Conservation (phyloP, 1,140 invertebrate species). For the Stegodyphus mimosarum region DNA sequence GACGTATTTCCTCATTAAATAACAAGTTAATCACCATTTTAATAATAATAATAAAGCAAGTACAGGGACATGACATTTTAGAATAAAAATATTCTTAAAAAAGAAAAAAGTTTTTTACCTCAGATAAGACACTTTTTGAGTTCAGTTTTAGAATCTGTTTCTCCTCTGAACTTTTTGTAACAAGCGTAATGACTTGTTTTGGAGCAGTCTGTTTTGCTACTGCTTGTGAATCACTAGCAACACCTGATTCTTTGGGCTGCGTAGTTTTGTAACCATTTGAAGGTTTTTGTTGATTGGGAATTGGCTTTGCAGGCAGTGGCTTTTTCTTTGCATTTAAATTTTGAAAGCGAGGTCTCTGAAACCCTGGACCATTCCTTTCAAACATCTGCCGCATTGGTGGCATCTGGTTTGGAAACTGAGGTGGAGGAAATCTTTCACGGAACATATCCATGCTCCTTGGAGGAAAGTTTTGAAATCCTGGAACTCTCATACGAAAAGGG, state of each 20-base stretch:
- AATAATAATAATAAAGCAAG: no score
- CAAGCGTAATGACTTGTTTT: no score
- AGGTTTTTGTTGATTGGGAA: neutral
- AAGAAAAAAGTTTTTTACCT: no score
- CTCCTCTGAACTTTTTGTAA: no score
- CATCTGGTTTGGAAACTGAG: constrained; percentile 2
- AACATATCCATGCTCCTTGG: constrained; percentile 31
- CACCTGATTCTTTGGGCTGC: neutral
- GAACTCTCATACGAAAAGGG: constrained; percentile 26
- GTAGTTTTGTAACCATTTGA: neutral
- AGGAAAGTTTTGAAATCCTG: constrained; percentile 24
- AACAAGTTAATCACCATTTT: no score
- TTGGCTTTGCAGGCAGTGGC: neutral
- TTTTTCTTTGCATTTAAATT: neutral
- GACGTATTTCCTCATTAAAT: no score
- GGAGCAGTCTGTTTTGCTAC: neutral
- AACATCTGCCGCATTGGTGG: neutral
- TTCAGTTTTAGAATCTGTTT: no score
- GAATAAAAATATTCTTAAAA: no score
- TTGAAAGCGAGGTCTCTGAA: constrained; percentile 16
- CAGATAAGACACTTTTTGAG: no score
- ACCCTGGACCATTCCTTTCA: neutral
- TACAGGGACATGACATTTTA: no score
- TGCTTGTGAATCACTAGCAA: neutral
- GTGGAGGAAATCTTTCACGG: constrained; percentile 30